Evolutionary conservation across 2,888 invertebrate genomes (phyloP).

Genomic region (Matsumyia berberina): DNA sequence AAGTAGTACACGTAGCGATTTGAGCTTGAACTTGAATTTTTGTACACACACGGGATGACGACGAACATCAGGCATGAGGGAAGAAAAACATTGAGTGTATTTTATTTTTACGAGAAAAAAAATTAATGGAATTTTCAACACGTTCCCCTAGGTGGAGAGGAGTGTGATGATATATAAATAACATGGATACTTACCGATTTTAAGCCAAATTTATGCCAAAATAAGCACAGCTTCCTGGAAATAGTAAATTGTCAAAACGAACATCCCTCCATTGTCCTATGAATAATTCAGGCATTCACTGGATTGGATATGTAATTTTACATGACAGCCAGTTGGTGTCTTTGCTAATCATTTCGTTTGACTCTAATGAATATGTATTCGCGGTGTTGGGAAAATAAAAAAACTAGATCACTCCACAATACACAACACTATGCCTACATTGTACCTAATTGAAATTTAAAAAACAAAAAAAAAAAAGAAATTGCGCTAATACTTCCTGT

Average conservation of each 20-base stretch:
- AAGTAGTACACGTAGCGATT: constrained; percentile 31
- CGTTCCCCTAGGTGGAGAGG: constrained; percentile 34
- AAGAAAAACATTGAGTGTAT: constrained; percentile 19
- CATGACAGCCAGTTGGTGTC: not conserved
- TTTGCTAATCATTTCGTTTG: not conserved
- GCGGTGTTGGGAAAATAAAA: not conserved
- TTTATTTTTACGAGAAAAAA: constrained; percentile 17
- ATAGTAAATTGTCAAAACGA: not conserved
- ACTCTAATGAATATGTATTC: constrained; percentile 9
- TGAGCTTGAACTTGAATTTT: constrained; percentile 65
- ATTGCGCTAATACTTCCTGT: constrained; percentile 41
- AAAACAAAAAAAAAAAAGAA: constrained; percentile 13
- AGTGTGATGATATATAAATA: constrained; percentile 14
- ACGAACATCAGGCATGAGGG: constrained; percentile 22
- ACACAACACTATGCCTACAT: not conserved
- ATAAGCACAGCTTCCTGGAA: constrained; percentile 12
- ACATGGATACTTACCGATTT: not conserved
- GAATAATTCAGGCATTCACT: constrained; percentile 22
- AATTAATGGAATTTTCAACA: constrained; percentile 50
- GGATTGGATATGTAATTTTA: constrained; percentile 2
- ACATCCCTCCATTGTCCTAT: not conserved
- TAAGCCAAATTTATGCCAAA: not conserved
- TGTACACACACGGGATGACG: constrained; percentile 25
- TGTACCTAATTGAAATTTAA: not conserved
- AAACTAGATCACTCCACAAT: constrained; percentile 5